These are phyloP conservation scores for Rhombomys opimus DNA, from an alignment of 2,113 vertebrate genomes.

Conservation along the genomic window DNA sequence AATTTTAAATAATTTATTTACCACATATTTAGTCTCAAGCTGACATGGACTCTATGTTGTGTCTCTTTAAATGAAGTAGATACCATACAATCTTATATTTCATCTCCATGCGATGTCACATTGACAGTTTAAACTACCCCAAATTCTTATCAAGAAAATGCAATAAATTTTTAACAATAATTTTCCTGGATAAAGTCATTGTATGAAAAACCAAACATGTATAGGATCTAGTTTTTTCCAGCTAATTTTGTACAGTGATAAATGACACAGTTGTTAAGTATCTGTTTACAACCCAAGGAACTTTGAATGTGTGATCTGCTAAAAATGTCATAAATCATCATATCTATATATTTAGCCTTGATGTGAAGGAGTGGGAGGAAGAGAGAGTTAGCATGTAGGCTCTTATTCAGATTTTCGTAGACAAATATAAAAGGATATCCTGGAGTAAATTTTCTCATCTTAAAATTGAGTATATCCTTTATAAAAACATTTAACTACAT, in stretches of 20 bases:
- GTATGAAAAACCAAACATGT: neutral
- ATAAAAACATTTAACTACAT: neutral
- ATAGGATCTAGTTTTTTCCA: neutral
- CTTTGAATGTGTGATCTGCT: neutral
- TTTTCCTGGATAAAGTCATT: neutral
- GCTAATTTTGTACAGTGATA: neutral
- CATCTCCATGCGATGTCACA: neutral
- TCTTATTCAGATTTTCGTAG: neutral
- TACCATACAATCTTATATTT: conserved; percentile 49
- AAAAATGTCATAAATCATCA: conserved; percentile 36
- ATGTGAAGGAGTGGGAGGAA: neutral
- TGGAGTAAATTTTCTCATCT: neutral
- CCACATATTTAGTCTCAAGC: conserved; percentile 70
- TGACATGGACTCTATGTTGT: conserved; percentile 52
- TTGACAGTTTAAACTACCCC: neutral
- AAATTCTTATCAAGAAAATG: neutral
- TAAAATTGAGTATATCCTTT: neutral
- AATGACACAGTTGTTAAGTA: neutral
- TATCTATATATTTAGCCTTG: neutral
- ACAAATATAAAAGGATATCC: neutral
- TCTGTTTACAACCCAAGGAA: neutral
- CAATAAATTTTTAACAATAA: neutral
- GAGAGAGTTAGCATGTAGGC: neutral
- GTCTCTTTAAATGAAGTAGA: conserved; percentile 78
- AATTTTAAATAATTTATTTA: conserved; percentile 78